These are phyloP conservation scores for Trididemnum clinides DNA, from an alignment of 23 tunicate species.

Conservation along the genomic window DNA sequence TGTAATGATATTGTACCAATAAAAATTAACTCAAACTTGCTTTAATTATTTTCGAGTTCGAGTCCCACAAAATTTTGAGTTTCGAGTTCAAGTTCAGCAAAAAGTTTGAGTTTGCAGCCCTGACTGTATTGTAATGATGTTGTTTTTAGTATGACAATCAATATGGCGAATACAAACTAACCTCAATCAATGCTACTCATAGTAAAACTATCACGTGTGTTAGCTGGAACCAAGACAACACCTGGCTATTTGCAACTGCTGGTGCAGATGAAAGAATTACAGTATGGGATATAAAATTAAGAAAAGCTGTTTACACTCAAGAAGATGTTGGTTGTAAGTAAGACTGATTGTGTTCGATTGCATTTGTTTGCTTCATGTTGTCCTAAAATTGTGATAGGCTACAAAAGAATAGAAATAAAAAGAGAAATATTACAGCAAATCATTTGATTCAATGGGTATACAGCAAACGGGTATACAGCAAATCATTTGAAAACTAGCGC, in stretches of 20 bases:
- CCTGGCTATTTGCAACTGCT: constrained; percentile 54
- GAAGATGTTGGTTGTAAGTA: constrained; percentile 45
- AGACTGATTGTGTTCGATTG: not conserved
- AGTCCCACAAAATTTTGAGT: too few relatives aligned
- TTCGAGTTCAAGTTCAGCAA: too few relatives aligned
- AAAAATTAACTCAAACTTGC: too few relatives aligned
- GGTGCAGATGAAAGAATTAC: constrained; percentile 59
- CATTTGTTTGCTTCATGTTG: not conserved
- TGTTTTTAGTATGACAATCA: constrained; percentile 40
- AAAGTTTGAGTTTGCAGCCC: too few relatives aligned
- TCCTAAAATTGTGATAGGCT: not conserved
- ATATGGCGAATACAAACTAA: constrained; percentile 67
- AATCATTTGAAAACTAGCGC: too few relatives aligned
- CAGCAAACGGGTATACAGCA: too few relatives aligned
- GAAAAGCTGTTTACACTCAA: constrained; percentile 35
- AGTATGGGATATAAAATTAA: constrained; percentile 68
- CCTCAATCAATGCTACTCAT: constrained; percentile 85
- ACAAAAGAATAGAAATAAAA: not conserved
- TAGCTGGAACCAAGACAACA: constrained; percentile 53
- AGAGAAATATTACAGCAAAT: too few relatives aligned
- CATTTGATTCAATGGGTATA: too few relatives aligned
- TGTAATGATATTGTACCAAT: too few relatives aligned
- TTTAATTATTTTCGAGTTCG: too few relatives aligned
- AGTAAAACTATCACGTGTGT: constrained; percentile 72
- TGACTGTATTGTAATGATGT: too few relatives aligned